Evolutionary conservation across 2,888 invertebrate genomes (phyloP).

Genomic region (Amiota mariae): DNA sequence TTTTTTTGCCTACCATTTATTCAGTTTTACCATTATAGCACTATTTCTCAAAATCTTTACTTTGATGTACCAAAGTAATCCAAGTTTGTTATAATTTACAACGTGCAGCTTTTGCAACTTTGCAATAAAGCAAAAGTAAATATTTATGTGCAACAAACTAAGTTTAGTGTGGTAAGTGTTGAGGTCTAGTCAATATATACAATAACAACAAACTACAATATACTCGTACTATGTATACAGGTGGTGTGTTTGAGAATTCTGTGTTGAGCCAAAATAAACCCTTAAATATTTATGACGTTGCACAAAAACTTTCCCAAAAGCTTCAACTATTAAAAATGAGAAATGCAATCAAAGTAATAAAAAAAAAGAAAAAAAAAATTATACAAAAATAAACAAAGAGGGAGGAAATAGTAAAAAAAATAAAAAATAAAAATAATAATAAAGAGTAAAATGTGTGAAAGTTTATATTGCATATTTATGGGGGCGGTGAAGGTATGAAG

Average conservation of each 20-base stretch:
- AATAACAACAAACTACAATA: too few species aligned
- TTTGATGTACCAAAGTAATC: too few species aligned
- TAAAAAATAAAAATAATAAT: slow-evolving; percentile 27
- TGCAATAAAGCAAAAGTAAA: slow-evolving; percentile 5
- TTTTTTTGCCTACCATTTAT: too few species aligned
- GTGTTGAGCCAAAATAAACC: slow-evolving; percentile 43
- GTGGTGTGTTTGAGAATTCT: neutral
- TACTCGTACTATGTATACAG: too few species aligned
- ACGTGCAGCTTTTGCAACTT: too few species aligned
- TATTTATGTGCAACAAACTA: neutral
- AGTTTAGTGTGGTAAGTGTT: neutral
- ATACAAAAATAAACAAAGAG: neutral
- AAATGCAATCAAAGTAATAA: slow-evolving; percentile 56
- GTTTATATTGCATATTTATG: slow-evolving; percentile 66
- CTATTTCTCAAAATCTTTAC: too few species aligned
- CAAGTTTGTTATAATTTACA: too few species aligned
- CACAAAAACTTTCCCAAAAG: slow-evolving; percentile 30
- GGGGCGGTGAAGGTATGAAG: slow-evolving; percentile 29
- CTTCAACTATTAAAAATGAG: neutral
- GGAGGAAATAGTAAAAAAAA: slow-evolving; percentile 55
- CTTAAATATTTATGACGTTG: slow-evolving; percentile 63
- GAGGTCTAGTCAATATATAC: too few species aligned
- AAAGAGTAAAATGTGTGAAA: slow-evolving; percentile 58
- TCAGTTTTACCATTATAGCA: too few species aligned
- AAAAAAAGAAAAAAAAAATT: neutral